Base-by-base conservation (phyloP, 2,888 invertebrate genomes). In the Tholera decimalis region DNA sequence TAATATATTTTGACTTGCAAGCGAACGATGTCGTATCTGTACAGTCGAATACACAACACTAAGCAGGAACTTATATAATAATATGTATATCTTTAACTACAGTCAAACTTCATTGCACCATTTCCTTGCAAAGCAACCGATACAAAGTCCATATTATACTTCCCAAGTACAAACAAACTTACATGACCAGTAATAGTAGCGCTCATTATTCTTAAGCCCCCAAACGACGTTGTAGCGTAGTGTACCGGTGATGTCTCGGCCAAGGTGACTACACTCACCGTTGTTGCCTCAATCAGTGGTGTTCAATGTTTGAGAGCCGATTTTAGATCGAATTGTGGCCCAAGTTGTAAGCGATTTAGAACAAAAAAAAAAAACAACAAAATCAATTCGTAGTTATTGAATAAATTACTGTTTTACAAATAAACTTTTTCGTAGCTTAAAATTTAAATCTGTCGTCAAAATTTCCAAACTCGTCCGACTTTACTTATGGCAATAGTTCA, bases 261-360 rank as follows among this genome's bases (percentile, higher is more conserved):
- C 68, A 64, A 76, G 72, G 62, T 72, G 72, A 69, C 64, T 59
- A 57, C 64, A 55, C 37, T 55, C 61, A 24, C 58, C 30, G 39
- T 22, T 63, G 26, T 47, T 41, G 46, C 47, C 64, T 59, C 62
- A 70, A 73, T 65, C 62, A 67, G 51, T 49, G 51, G 22, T 50
- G 57, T 30, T 62, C 15, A 49, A 61, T 55, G 70, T 53, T 33
- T 47, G 53, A 66, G 47, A 54, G 49, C 22, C 26, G 54, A 72
- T 67, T 79, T 79, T 68, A 55, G 51, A 37, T 30, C 2, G 22
- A 13, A 26, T 47, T 13, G 3, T 3, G 18, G n/a, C 4, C 0
- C 24, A 65, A 69, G 46, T 35, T 0, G 50, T n/a, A 39, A 30
- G 22, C 28, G 35, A 7, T 9, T 24, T 20, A 0, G 15, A 8